phyloP scores from a whole-genome alignment of 1,140 invertebrate genomes.

The Anastrepha ludens region DNA sequence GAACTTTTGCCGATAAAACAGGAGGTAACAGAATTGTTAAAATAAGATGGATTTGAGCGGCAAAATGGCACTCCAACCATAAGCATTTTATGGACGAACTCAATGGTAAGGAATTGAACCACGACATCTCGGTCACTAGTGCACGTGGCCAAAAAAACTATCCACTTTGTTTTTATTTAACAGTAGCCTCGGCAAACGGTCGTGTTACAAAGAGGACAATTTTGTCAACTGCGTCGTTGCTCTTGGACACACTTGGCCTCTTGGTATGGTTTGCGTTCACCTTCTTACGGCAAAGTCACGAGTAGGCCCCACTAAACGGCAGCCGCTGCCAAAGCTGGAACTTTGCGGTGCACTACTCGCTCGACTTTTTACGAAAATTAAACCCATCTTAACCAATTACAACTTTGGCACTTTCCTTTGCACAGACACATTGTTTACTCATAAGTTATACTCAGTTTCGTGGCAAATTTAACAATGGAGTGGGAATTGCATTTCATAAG shows the following conservation, averaged over 20 bases:
- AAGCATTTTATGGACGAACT: too few relatives aligned
- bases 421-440: neutral
- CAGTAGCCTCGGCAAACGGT: neutral
- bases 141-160: neutral
- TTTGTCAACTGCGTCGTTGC: neutral
- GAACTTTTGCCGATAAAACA: neutral
- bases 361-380: neutral
- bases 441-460: too few relatives aligned
- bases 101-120: neutral
- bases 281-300: constrained; percentile 46
- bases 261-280: neutral
- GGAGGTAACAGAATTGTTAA: constrained; percentile 15
- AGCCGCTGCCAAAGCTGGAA: constrained; percentile 2
- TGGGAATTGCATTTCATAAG: too few relatives aligned
- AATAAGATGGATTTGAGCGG: neutral
- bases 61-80: too few relatives aligned
- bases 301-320: constrained; percentile 13
- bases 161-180: neutral
- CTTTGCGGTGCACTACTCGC: constrained; percentile 26
- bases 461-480: too few relatives aligned
- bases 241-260: constrained; percentile 50
- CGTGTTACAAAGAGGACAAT: constrained; percentile 37
- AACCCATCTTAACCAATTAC: neutral
- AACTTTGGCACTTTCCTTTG: constrained; percentile 11
- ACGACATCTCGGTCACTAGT: neutral